Conservation (phyloP, 2,113 vertebrate species). For the Dissostichus mawsoni region DNA sequence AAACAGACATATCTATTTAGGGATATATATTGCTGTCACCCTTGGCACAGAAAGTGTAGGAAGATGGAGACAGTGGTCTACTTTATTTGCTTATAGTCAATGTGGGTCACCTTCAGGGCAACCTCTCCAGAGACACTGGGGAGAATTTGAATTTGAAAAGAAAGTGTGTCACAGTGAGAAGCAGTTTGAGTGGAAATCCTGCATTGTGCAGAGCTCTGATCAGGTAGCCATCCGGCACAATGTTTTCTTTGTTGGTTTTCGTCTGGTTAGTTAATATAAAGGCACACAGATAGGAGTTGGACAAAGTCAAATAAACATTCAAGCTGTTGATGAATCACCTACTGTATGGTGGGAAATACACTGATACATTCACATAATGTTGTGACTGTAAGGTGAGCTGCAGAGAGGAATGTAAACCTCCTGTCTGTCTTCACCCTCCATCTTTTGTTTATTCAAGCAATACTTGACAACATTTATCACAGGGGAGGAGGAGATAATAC, state of each 20-base stretch:
- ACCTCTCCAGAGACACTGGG: conserved; percentile 30
- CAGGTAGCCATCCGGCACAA: conserved; percentile 9
- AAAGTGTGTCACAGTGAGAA: conserved; percentile 45
- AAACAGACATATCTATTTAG: conserved; percentile 67
- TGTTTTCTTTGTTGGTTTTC: conserved; percentile 36
- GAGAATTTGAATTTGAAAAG: conserved; percentile 22
- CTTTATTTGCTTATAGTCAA: conserved; percentile 56
- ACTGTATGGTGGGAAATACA: conserved; percentile 56
- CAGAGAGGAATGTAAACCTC: conserved; percentile 65
- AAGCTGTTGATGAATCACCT: conserved; percentile 52
- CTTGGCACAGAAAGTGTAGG: conserved; percentile 35
- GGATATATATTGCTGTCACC: conserved; percentile 50
- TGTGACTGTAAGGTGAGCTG: conserved; percentile 54
- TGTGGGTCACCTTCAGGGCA: conserved; percentile 48
- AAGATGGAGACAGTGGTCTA: conserved; percentile 40
- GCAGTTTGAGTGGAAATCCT: conserved; percentile 28
- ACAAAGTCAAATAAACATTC: conserved; percentile 53
- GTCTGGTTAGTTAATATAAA: conserved; percentile 16
- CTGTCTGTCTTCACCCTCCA: conserved; percentile 23
- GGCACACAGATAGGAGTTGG: conserved; percentile 27
- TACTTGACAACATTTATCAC: conserved; percentile 49
- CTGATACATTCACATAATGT: conserved; percentile 42
- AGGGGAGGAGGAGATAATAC: conserved; percentile 28
- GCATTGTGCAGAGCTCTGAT: conserved; percentile 23
- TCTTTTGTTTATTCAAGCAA: conserved; percentile 38